Base-by-base conservation (phyloP, 2,888 invertebrate species). In the Archips xylosteana region DNA sequence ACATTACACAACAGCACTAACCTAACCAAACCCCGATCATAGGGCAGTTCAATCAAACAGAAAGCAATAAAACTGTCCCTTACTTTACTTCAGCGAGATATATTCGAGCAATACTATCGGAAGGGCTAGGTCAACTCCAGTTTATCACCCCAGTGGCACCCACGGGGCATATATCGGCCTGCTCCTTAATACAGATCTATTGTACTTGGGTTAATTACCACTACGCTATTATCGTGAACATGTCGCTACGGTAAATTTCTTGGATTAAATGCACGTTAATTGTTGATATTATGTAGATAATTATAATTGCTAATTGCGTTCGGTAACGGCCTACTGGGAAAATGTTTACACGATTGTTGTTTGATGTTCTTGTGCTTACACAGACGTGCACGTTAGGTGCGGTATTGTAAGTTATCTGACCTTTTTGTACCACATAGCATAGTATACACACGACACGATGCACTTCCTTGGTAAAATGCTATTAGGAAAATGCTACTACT, bases 111-210 rank as follows among this genome's bases (percentile, higher is more conserved):
- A 74, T 74, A 74, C 51, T 70, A 70, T 70, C 65, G 70, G 67
- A 68, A 69, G 63, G 69, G 74, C 66, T 64, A 74, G 74, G 70
- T 74, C 74, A 74, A 70, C 74, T 65, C 60, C 51, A 57, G 74
- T 74, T 74, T 74, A 74, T 74, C 69, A 74, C 69, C 74, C 60
- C 69, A 60, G 61, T 59, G 64, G 74, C 60, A 65, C 64, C 73
- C 72, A 36, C 57, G 67, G 57, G 57, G 57, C 67, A 61, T 4
- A 66, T 42, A 66, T 15, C 54, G 61, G 34, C 49, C 54, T 64
- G 74, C 70, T 60, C 74, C 69, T 64, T 74, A 74, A 74, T 70
- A 74, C 69, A 74, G 74, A 74, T 74, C 69, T 74, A 74, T 74
- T 70, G 74, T 74, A 70, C 69, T 69, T 64, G 57, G 13, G 45